Evolutionary conservation across 1,140 invertebrate genomes (phyloP).

Genomic region (Drosophila mauritiana): DNA sequence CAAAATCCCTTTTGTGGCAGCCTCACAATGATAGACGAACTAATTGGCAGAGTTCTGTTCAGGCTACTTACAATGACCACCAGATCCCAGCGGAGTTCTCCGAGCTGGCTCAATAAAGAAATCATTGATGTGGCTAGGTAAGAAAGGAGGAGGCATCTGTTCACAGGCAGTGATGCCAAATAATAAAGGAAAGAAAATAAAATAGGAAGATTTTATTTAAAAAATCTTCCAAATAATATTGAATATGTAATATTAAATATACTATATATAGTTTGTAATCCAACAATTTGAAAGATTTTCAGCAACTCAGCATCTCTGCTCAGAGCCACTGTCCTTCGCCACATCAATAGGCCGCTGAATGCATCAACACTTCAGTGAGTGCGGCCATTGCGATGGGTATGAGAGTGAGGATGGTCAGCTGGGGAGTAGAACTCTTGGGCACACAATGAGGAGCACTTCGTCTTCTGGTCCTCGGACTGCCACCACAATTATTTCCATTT

Average conservation of each 20-base stretch:
- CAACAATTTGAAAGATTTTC: too few species aligned
- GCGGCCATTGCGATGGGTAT: conserved; percentile 19
- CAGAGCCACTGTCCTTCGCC: conserved; percentile 29
- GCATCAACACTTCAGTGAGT: conserved; percentile 80
- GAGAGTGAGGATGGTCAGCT: conserved; percentile 27
- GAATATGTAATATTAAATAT: not conserved
- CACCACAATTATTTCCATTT: conserved; percentile 82
- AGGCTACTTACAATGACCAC: conserved; percentile 49
- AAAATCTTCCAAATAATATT: not conserved
- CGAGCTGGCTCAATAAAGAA: conserved; percentile 74
- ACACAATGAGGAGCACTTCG: conserved; percentile 67
- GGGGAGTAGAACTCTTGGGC: conserved; percentile 17
- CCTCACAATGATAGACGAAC: conserved; percentile 53
- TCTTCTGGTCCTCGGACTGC: conserved; percentile 54
- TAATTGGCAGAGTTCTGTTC: conserved; percentile 63
- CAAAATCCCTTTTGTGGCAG: conserved; percentile 63
- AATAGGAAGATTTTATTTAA: not conserved
- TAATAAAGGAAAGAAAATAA: too few species aligned
- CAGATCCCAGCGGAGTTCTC: conserved; percentile 42
- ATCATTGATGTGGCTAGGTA: conserved; percentile 48
- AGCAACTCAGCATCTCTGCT: conserved; percentile 4
- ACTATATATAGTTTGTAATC: too few species aligned
- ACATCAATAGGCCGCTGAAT: conserved; percentile 69
- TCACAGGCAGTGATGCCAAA: conserved; percentile 16
- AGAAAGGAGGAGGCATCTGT: not conserved